Base-by-base conservation (phyloP, 2,113 vertebrate genomes). In the Sigmodon hispidus region DNA sequence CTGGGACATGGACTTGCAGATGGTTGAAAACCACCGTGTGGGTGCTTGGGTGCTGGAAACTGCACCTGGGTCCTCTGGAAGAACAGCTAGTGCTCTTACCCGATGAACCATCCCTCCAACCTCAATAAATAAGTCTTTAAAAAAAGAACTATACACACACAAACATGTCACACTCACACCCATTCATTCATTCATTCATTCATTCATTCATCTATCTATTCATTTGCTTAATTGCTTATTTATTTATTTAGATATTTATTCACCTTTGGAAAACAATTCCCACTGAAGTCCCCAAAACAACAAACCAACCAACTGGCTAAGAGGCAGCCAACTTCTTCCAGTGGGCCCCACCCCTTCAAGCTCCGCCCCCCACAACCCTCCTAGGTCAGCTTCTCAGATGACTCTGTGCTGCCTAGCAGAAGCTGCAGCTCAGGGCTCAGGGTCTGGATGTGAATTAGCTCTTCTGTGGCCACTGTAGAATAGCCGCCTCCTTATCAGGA, bases 341-440 rank as follows among this genome's bases (percentile, higher is more conserved):
- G 1, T 6, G 4, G 26, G 17, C 45, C 3, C 76, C 8, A 0
- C 43, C 29, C 40, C 2, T 40, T 22, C 22, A 16, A 59, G 29
- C 29, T 40, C 16, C 4, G 3, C 59, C 81, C 3, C 2, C 48
- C 29, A 24, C 7, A 13, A 55, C 13, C 48, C n/a, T 52, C 43
- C 11, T 9, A 1, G 40, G 29, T 85, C 12, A 5, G 69, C 31
- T 11, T 40, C 17, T 36, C 11, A 4, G 7, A 1, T 26, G 3
- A 43, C 36, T 22, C 45, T 55, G 59, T 0, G 0, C 1, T 0
- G 48, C 19, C 36, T 21, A 26, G 4, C 1, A 19, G 55, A 21
- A 40, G 59, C 48, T 73, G 45, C 43, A 22, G 91, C 7, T 24
- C 2, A 7, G 70, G 1, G 4, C n/a, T 34, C 12, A 16, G 21